Conservation (phyloP, 2,797 vertebrate species). For the Micrastur ruficollis region DNA sequence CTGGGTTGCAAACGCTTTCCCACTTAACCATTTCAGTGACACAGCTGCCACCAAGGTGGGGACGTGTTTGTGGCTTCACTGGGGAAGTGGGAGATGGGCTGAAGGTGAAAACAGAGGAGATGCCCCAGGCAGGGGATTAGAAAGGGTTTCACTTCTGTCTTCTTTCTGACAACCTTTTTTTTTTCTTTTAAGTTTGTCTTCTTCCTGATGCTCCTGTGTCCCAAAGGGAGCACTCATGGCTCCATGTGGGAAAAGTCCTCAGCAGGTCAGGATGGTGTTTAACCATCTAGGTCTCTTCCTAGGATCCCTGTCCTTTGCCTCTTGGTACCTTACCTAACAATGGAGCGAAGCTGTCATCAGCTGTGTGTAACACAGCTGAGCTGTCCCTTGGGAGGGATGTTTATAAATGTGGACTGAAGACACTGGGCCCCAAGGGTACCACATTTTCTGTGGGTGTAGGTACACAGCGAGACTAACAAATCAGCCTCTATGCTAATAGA, state of each 20-base stretch:
- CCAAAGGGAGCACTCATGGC: not conserved
- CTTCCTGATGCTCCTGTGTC: not conserved
- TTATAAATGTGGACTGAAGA: not conserved
- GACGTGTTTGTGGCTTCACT: rapidly evolving
- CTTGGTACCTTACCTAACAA: not conserved
- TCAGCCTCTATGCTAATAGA: not conserved
- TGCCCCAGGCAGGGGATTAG: not conserved
- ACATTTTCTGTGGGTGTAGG: not conserved
- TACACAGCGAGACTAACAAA: not conserved
- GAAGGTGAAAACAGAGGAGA: not conserved
- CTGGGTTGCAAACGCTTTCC: not conserved
- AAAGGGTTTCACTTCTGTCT: not conserved
- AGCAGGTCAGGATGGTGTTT: not conserved
- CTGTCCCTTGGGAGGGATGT: not conserved
- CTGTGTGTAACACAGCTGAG: not conserved
- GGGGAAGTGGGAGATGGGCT: not conserved
- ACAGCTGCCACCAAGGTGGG: not conserved
- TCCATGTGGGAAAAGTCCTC: not conserved
- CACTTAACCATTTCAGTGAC: not conserved
- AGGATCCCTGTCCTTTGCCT: not conserved
- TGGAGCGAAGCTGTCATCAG: not conserved
- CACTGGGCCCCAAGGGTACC: not conserved
- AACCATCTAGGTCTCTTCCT: not conserved
- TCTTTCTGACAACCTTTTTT: not conserved
- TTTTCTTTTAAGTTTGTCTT: not conserved